Conservation (phyloP, 92 coral and sea anemone genomes). For the Ricordea florida region DNA sequence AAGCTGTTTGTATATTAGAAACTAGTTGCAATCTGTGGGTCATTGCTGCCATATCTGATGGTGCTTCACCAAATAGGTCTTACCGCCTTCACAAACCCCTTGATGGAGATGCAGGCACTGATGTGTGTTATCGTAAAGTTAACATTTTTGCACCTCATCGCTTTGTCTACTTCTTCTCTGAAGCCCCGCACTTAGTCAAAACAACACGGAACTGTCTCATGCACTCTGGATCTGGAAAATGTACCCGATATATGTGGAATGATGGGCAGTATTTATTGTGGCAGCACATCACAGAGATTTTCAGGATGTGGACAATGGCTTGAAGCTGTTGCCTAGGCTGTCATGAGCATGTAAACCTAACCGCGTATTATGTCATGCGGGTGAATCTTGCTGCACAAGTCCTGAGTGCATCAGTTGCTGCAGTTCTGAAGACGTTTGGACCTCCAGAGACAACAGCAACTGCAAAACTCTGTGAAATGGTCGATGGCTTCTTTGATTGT, state of each 20-base stretch:
- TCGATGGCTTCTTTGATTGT: slow-evolving; percentile 45
- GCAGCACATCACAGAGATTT: slow-evolving; percentile 39
- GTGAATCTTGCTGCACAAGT: slow-evolving; percentile 46
- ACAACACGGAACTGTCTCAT: slow-evolving; percentile 21
- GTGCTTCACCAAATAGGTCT: slow-evolving; percentile 49
- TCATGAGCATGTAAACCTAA: slow-evolving; percentile 36
- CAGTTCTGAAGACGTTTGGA: slow-evolving; percentile 20
- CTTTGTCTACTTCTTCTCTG: no score
- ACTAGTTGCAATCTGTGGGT: slow-evolving; percentile 50
- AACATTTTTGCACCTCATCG: slow-evolving; percentile 32
- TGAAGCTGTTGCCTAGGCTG: slow-evolving; percentile 41
- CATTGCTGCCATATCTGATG: slow-evolving; percentile 39
- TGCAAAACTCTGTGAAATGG: slow-evolving; percentile 37
- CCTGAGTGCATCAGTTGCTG: slow-evolving; percentile 43
- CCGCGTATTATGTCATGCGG: slow-evolving; percentile 20
- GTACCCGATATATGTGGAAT: slow-evolving; percentile 56
- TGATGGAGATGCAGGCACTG: slow-evolving; percentile 27
- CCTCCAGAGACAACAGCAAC: slow-evolving; percentile 48
- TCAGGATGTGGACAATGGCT: slow-evolving; percentile 51
- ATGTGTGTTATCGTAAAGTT: slow-evolving; percentile 27
- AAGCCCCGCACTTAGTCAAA: no score
- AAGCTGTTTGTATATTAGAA: slow-evolving; percentile 45
- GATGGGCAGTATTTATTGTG: slow-evolving; percentile 34
- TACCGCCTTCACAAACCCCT: slow-evolving; percentile 14
- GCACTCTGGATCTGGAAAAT: slow-evolving; percentile 12